Base-by-base conservation (phyloP, 2,888 invertebrate genomes). In the Lydus trimaculatus region DNA sequence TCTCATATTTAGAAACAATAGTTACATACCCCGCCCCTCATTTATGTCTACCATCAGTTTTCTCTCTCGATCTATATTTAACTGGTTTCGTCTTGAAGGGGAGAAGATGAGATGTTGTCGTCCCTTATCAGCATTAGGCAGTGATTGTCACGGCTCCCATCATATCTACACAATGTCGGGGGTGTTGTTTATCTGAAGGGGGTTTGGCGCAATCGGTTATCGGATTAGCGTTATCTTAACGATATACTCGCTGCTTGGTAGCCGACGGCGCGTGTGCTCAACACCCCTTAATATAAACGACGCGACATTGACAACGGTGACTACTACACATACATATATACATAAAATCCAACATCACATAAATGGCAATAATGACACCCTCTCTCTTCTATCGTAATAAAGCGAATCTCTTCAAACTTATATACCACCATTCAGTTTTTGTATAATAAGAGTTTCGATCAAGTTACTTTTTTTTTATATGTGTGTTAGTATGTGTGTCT, bases 221-320 rank as follows among this genome's bases (percentile, higher is more conserved):
- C 85, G 85, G 85, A 85, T 85, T 85, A 85, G 79, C 83, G 81
- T 85, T 85, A 85, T 85, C 85, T 85, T 82, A 84, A 84, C 84
- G 84, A 85, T 85, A 84, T 84, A 84, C 83, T 81, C 81, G 80
- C 78, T 81, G 80, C 78, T 79, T 79, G 75, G 75, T 72, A 78
- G 79, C 76, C 80, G 80, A 78, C 79, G 80, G 78, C 78, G 80
- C 82, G 80, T 81, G 79, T 77, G 74, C 65, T 63, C 65, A 65
- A 62, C 70, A 70, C 70, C 70, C 70, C 48, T 48, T 67, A 70
- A 70, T 67, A 70, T 70, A 48, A 48, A 48, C 48, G 70, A 70
- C 67, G 70, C 67, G 68, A 68, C 65, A 36, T 31, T 64, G 39
- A 52, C 58, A 58, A 33, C 28, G 33, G 28, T 33, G 59, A 59